phyloP scores from a whole-genome alignment of 2,113 vertebrate species.

The Cebus imitator region DNA sequence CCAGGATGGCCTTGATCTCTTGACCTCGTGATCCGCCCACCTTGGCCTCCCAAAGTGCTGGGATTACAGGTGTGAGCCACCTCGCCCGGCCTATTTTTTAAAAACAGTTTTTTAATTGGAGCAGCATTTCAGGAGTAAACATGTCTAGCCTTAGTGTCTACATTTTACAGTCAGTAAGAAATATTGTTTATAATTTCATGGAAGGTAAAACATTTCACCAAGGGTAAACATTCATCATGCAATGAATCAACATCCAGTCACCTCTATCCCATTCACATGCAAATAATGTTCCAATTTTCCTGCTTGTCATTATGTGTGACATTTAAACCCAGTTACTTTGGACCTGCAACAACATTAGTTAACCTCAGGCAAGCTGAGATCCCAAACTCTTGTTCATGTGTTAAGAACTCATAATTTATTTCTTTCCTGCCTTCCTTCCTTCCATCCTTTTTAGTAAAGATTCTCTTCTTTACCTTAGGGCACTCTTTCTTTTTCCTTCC shows the following conservation, averaged over 20 bases:
- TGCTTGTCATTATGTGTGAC: conserved; percentile 28
- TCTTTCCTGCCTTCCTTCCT: background rate
- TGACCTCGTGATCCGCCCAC: too few relatives aligned
- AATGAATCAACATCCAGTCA: conserved; percentile 55
- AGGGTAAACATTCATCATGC: conserved; percentile 38
- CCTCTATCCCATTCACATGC: conserved; percentile 48
- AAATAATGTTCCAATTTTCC: conserved; percentile 24
- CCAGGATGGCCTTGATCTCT: too few relatives aligned
- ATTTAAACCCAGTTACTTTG: conserved; percentile 52
- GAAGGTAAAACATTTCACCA: conserved; percentile 61
- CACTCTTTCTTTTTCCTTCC: background rate
- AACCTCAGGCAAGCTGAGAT: conserved; percentile 28
- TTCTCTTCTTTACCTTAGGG: too few relatives aligned
- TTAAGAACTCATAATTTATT: background rate
- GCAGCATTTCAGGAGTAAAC: background rate
- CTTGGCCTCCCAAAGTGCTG: too few relatives aligned
- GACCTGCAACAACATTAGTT: conserved; percentile 5
- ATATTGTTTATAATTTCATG: conserved; percentile 60
- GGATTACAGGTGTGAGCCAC: too few relatives aligned
- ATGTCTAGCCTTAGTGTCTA: background rate
- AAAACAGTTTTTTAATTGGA: background rate
- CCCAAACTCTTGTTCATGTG: background rate
- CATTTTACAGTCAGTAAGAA: conserved; percentile 49
- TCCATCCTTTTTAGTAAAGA: background rate
- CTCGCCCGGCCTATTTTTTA: background rate